These are phyloP conservation scores for Platorchestia sp. DNA, from an alignment of 1,140 invertebrate species.

Conservation along the genomic window DNA sequence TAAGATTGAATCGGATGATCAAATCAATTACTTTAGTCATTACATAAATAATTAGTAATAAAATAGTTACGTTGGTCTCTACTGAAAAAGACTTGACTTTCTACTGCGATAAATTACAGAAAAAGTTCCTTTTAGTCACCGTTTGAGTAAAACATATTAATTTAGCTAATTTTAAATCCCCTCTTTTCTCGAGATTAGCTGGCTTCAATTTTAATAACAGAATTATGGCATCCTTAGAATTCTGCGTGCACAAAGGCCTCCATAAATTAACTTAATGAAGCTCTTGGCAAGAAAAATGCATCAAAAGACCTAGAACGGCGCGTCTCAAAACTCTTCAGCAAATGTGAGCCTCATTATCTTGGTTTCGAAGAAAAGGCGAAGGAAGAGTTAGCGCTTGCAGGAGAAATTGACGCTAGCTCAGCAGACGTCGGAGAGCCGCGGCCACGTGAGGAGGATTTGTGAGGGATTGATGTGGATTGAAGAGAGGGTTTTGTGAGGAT, in stretches of 20 bases:
- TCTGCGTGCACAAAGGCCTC: slow-evolving; percentile 2
- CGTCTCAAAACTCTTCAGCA: slow-evolving; percentile 6
- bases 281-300: slow-evolving; percentile 29
- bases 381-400: not conserved
- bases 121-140: not conserved
- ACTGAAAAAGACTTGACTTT: too few species aligned
- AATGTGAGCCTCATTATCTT: slow-evolving; percentile 44
- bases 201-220: slow-evolving; percentile 20
- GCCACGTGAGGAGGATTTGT: not conserved
- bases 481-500: not conserved
- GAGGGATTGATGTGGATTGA: not conserved
- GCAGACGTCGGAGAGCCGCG: not conserved
- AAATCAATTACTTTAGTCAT: too few species aligned
- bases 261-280: slow-evolving; percentile 55
- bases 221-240: not conserved
- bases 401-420: not conserved
- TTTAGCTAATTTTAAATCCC: too few species aligned
- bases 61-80: too few species aligned
- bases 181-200: not conserved
- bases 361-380: not conserved
- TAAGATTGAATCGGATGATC: too few species aligned
- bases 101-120: too few species aligned
- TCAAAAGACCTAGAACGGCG: slow-evolving; percentile 17
- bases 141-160: not conserved
- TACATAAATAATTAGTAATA: too few species aligned